These are phyloP conservation scores for Pachycephala philippinensis DNA, from an alignment of 2,113 vertebrate genomes.

Conservation along the genomic window DNA sequence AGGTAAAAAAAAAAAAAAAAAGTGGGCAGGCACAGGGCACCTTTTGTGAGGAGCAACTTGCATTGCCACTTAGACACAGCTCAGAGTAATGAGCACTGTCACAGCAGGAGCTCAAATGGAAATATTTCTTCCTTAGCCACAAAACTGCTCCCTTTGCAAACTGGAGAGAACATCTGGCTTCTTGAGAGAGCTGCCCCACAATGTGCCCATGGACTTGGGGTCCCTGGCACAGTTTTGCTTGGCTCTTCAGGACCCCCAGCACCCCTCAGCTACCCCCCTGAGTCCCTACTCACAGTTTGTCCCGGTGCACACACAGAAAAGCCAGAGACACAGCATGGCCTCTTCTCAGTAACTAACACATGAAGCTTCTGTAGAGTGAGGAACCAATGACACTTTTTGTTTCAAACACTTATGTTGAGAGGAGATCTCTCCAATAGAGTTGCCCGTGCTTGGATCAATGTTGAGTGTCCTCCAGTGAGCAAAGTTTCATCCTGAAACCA, in stretches of 20 bases:
- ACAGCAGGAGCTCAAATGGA: not conserved
- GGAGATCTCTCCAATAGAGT: not conserved
- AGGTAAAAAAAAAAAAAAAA: not conserved
- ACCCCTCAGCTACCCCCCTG: rapidly evolving
- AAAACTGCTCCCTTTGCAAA: not conserved
- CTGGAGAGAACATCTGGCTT: not conserved
- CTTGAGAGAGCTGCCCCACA: not conserved
- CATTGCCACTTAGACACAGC: not conserved
- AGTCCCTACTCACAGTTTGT: not conserved
- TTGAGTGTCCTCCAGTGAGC: not conserved
- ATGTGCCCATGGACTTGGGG: rapidly evolving
- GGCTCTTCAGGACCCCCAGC: not conserved
- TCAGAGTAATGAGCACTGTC: not conserved
- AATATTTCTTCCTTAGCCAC: not conserved
- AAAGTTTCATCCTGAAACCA: not conserved
- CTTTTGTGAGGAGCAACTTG: not conserved
- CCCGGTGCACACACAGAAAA: not conserved
- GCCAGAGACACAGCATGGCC: not conserved
- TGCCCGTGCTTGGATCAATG: not conserved
- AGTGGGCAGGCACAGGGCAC: not conserved
- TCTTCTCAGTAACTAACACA: not conserved
- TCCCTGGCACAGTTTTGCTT: not conserved
- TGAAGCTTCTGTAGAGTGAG: not conserved
- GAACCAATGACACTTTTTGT: not conserved
- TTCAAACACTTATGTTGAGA: not conserved